Base-by-base conservation (phyloP, 2,113 vertebrate species). In the Pelecanus crispus region DNA sequence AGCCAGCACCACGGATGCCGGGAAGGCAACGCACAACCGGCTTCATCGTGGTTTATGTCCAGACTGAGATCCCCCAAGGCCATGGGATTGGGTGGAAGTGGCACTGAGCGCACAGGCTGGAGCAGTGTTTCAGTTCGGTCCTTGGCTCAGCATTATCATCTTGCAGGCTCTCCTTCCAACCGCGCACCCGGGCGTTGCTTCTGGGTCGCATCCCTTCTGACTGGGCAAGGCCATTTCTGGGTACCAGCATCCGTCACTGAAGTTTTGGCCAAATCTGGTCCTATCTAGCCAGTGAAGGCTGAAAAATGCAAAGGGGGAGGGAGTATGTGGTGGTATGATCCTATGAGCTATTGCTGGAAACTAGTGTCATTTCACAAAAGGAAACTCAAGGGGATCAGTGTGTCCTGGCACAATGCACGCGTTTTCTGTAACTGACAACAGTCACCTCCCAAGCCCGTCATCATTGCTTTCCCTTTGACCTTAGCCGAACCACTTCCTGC, bases 71-170 rank as follows among this genome's bases (percentile, higher is more conserved):
- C 44, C 38, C 26, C 3, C 29, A 10, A 11, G 70, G 49, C 56
- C 44, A 7, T 13, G n/a, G 50, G 26, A 7, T 0, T 3, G 36
- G 36, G 26, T 74, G 67, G 74, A 22, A n/a, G 49, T 6, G 49
- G 28, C 53, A 8, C 0, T 7, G 50, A 29, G 53, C 24, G 17
- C 7, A 0, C 11, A 2, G 59, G 13, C 17, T 63, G 52, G 45
- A 9, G n/a, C 17, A 2, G 24, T 2, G 63, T 8, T 17, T 47
- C 9, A 9, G 0, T 45, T 26, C 0, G 1, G 67, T 66, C 50
- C 44, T 26, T 19, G 42, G 36, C 53, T 68, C 62, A 42, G 44
- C 6, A 0, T 17, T 3, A 5, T 19, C 38, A 6, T 31, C 63
- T 13, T 22, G 45, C 31, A 58, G 71, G 42, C 22, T 56, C 74